A percentile compares a stretch with the other conserved stretches of the same genome.
These are phyloP conservation scores for Xenopus petersii DNA, from an alignment of 2,797 vertebrate genomes.

Conservation along the genomic window DNA sequence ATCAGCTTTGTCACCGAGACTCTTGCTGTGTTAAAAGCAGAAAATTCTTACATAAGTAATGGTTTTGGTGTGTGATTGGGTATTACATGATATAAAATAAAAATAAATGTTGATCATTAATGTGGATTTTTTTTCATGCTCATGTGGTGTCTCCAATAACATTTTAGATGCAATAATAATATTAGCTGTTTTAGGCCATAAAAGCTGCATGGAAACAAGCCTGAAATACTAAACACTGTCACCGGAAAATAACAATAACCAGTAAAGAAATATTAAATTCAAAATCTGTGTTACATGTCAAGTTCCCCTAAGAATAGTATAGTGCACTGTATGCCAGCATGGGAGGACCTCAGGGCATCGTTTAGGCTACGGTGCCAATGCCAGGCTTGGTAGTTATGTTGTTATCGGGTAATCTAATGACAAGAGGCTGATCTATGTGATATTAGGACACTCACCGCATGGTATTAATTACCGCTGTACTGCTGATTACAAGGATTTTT, in stretches of 20 bases:
- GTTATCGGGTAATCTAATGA: constrained; percentile 35
- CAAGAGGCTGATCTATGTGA: constrained; percentile 26
- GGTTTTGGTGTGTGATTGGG: constrained; percentile 31
- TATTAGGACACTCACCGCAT: background rate
- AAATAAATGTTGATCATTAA: constrained; percentile 33
- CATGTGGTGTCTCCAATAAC: constrained; percentile 40
- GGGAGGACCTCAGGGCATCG: constrained; percentile 6
- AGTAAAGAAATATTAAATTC: constrained; percentile 35
- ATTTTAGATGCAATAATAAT: constrained; percentile 28
- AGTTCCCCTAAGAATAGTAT: constrained; percentile 29
- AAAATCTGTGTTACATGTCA: constrained; percentile 35
- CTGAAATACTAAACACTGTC: constrained; percentile 32
- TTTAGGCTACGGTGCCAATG: constrained; percentile 20
- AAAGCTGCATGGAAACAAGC: constrained; percentile 31
- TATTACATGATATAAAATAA: constrained; percentile 33
- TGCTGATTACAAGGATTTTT: constrained; percentile 24
- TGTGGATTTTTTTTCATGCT: constrained; percentile 22
- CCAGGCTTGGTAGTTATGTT: constrained; percentile 24
- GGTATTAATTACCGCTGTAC: constrained; percentile 31
- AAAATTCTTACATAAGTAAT: constrained; percentile 24
- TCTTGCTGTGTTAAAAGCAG: constrained; percentile 21
- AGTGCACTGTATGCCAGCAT: constrained; percentile 9
- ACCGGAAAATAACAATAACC: constrained; percentile 23
- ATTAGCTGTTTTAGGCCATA: constrained; percentile 16
- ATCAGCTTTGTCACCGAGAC: constrained; percentile 6